These are phyloP conservation scores for Buathra laborator DNA, from an alignment of 2,888 invertebrate genomes.

Conservation along the genomic window DNA sequence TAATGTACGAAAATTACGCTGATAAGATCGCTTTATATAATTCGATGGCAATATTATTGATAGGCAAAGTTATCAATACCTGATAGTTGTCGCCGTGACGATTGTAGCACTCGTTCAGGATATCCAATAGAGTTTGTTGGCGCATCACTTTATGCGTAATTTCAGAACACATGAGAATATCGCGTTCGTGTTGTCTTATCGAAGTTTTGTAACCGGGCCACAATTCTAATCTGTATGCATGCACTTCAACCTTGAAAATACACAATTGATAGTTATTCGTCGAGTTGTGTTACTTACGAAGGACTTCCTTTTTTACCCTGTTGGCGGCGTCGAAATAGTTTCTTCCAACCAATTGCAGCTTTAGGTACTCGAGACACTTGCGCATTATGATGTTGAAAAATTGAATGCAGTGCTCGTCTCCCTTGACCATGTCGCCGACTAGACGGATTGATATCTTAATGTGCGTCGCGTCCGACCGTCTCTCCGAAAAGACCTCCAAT, in stretches of 20 bases:
- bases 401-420: constrained; percentile 91
- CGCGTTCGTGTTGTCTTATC: constrained; percentile 92
- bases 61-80: constrained; percentile 73
- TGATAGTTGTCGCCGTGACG: constrained; percentile 86
- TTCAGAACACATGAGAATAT: constrained; percentile 93
- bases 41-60: too few species aligned
- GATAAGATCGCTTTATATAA: too few species aligned
- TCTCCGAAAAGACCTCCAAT: constrained; percentile 88
- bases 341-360: constrained; percentile 90
- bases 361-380: constrained; percentile 88
- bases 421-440: constrained; percentile 89
- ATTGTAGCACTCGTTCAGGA: constrained; percentile 87
- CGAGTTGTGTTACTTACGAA: too few species aligned
- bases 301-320: constrained; percentile 86
- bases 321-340: constrained; percentile 91
- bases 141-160: constrained; percentile 94
- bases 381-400: constrained; percentile 92
- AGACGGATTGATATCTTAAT: constrained; percentile 87
- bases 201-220: constrained; percentile 93
- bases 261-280: neutral
- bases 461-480: constrained; percentile 86
- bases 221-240: too few species aligned
- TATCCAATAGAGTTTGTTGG: constrained; percentile 87
- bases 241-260: constrained; percentile 86
- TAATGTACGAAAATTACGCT: neutral